phyloP scores from a whole-genome alignment of 2,888 invertebrate species.

The Craniophora ligustri region DNA sequence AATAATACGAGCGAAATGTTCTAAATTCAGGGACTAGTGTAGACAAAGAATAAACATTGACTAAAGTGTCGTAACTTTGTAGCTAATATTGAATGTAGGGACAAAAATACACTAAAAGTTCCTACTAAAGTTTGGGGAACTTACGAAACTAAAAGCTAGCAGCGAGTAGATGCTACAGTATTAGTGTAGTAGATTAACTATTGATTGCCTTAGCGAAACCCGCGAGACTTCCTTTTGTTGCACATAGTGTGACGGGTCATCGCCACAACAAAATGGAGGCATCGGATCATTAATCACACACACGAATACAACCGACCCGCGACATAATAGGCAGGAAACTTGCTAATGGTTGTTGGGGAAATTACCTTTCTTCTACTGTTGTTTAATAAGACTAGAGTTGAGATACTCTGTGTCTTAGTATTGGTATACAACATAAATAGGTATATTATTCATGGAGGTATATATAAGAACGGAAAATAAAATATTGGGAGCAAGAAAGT shows the following conservation, averaged over 20 bases:
- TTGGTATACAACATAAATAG: constrained; percentile 58
- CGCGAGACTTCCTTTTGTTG: constrained; percentile 67
- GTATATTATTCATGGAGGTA: constrained; percentile 38
- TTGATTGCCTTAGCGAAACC: constrained; percentile 59
- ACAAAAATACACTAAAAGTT: constrained; percentile 31
- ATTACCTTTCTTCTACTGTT: constrained; percentile 78
- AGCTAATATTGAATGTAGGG: constrained; percentile 4
- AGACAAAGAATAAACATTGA: constrained; percentile 34
- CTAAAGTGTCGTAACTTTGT: constrained; percentile 16
- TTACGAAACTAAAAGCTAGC: constrained; percentile 15
- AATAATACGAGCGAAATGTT: constrained; percentile 17
- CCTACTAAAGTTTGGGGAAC: constrained; percentile 25
- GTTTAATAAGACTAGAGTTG: constrained; percentile 60
- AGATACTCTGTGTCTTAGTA: constrained; percentile 49
- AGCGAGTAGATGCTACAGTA: constrained; percentile 19
- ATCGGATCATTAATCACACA: constrained; percentile 82
- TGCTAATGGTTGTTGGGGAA: constrained; percentile 78
- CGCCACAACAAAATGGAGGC: constrained; percentile 69
- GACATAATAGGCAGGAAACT: constrained; percentile 75
- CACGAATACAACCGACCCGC: constrained; percentile 74
- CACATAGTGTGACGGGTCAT: constrained; percentile 73
- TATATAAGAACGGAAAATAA: constrained; percentile 48
- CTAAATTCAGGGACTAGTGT: constrained; percentile 10
- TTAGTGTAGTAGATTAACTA: constrained; percentile 59
- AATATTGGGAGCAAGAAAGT: constrained; percentile 45